A percentile compares a stretch with the other conserved stretches of the same genome.
These are phyloP conservation scores for Catocala nupta DNA, from an alignment of 2,888 invertebrate genomes.

Conservation along the genomic window DNA sequence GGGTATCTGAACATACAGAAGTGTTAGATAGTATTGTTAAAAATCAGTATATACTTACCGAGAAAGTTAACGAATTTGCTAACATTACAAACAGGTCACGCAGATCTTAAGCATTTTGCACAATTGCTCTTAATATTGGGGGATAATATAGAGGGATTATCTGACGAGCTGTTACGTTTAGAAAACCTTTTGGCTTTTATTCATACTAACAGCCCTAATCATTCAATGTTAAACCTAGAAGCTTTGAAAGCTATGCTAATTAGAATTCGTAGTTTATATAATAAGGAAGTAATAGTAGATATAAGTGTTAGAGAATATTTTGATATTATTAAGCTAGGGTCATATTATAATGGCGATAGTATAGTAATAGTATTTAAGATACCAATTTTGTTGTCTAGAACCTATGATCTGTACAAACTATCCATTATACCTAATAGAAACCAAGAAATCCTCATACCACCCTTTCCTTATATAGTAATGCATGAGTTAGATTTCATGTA, in stretches of 20 bases:
- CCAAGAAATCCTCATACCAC: constrained; percentile 20
- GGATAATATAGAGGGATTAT: constrained; percentile 14
- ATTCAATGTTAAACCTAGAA: constrained; percentile 25
- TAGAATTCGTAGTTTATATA: constrained; percentile 30
- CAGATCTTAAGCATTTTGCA: constrained; percentile 10
- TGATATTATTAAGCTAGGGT: constrained; percentile 33
- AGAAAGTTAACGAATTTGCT: not conserved
- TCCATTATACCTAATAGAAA: constrained; percentile 30
- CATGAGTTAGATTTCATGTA: constrained; percentile 27
- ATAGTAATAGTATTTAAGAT: constrained; percentile 29
- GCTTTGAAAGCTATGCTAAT: constrained; percentile 23
- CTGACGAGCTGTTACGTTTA: constrained; percentile 24
- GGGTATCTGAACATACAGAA: constrained; percentile 7
- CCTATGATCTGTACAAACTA: constrained; percentile 1
- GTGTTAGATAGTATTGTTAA: constrained; percentile 6
- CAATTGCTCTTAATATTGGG: constrained; percentile 15
- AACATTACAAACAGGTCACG: not conserved
- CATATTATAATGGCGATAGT: constrained; percentile 19
- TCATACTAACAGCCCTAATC: constrained; percentile 18
- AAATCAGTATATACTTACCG: constrained; percentile 10
- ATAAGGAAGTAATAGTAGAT: constrained; percentile 30
- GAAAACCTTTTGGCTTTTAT: constrained; percentile 34
- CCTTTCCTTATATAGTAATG: constrained; percentile 31
- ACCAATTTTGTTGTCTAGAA: constrained; percentile 14
- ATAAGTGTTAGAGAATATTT: constrained; percentile 36